Conservation (phyloP, 2,113 vertebrate genomes). For the Protomyctophum bolini region DNA sequence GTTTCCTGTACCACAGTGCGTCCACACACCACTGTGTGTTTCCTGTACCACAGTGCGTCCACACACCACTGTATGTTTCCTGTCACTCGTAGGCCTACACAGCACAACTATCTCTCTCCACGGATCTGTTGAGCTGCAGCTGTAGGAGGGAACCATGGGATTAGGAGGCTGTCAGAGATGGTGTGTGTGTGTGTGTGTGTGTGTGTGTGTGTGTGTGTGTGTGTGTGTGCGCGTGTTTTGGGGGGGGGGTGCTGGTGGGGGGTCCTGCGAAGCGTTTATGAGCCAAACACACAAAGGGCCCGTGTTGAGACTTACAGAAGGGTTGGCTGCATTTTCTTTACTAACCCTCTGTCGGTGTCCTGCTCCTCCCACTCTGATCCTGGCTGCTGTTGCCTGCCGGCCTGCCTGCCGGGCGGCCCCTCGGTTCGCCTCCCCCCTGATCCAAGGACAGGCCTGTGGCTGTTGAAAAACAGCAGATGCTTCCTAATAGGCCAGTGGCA, state of each 20-base stretch:
- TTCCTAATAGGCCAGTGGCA: constrained; percentile 29
- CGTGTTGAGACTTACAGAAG: constrained; percentile 41
- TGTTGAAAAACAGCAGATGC: constrained; percentile 69
- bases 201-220: constrained; percentile 1
- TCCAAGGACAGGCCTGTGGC: constrained; percentile 54
- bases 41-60: too few relatives aligned
- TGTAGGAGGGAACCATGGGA: constrained; percentile 24
- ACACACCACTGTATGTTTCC: too few relatives aligned
- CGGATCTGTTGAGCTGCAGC: constrained; percentile 53
- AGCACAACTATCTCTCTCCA: constrained; percentile 38
- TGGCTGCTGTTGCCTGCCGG: too few relatives aligned
- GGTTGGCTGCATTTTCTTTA: constrained; percentile 17
- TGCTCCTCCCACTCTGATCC: constrained; percentile 55
- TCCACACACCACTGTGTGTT: too few relatives aligned
- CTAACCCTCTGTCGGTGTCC: constrained; percentile 29
- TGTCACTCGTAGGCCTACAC: too few relatives aligned
- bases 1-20: too few relatives aligned
- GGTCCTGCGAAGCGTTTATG: constrained; percentile 64
- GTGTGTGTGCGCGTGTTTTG: background rate
- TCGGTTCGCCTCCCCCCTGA: constrained; percentile 10
- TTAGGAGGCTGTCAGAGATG: constrained; percentile 63
- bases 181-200: background rate
- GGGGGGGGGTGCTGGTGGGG: too few relatives aligned
- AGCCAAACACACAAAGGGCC: constrained; percentile 47
- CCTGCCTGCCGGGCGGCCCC: too few relatives aligned